Percentiles rank a stretch among this genome's conserved stretches.
phyloP scores from a whole-genome alignment of 2,113 vertebrate genomes.

The Silurus glanis region DNA sequence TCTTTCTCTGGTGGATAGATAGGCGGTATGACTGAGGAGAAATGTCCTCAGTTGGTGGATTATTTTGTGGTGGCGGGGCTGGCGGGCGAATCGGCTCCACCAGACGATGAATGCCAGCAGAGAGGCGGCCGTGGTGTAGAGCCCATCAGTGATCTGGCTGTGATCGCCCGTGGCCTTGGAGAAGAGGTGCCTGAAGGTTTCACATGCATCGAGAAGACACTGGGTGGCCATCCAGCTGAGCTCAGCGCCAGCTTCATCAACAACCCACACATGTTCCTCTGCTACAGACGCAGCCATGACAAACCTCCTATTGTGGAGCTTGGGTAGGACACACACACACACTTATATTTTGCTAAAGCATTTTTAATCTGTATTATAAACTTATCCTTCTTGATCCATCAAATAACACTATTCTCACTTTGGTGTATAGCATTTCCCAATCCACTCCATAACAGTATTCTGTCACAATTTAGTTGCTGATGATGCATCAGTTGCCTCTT shows the following conservation, averaged over 20 bases:
- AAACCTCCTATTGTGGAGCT: constrained; percentile 87
- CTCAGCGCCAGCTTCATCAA: constrained; percentile 88
- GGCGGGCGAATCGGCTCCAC: constrained; percentile 69
- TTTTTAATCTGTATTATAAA: not conserved
- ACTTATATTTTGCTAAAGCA: not conserved
- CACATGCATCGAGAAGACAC: constrained; percentile 89
- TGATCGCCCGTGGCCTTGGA: constrained; percentile 84
- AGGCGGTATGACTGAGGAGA: constrained; percentile 87
- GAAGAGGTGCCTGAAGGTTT: constrained; percentile 94
- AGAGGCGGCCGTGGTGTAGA: constrained; percentile 73
- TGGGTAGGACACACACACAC: constrained; percentile 71
- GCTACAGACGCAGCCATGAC: constrained; percentile 85
- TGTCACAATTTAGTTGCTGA: not conserved
- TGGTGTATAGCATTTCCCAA: not conserved
- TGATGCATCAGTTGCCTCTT: not conserved
- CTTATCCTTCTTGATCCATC: not conserved
- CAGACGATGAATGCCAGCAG: constrained; percentile 78
- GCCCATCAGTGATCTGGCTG: constrained; percentile 86
- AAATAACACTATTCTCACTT: not conserved
- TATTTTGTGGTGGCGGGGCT: constrained; percentile 93
- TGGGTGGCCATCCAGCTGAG: constrained; percentile 83
- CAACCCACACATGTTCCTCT: constrained; percentile 89
- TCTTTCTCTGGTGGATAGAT: constrained; percentile 58
- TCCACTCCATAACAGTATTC: not conserved
- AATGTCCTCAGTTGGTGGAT: constrained; percentile 91